A percentile compares a stretch with the other conserved stretches of the same genome.
Conservation (phyloP, 2,797 vertebrate species). For the Labroides dimidiatus region DNA sequence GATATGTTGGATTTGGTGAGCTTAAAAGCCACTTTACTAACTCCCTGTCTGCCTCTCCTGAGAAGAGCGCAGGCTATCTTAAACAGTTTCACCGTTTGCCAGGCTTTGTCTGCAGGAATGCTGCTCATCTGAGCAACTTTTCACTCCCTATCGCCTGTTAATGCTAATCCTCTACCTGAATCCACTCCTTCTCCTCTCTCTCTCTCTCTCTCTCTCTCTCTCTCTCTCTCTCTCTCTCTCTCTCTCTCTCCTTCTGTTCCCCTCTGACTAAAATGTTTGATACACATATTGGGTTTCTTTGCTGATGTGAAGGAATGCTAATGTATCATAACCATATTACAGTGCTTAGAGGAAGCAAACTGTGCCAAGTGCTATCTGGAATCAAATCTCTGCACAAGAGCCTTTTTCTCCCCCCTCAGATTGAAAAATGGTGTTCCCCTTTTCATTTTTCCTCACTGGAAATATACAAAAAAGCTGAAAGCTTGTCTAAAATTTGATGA, state of each 20-base stretch:
- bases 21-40: constrained; percentile 79
- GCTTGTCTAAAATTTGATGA: constrained; percentile 48
- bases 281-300: constrained; percentile 79
- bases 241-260: constrained; percentile 29
- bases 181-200: constrained; percentile 46
- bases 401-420: constrained; percentile 42
- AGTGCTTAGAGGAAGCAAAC: constrained; percentile 64
- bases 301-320: constrained; percentile 75
- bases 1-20: constrained; percentile 80
- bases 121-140: constrained; percentile 42
- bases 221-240: too few relatives aligned
- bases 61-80: constrained; percentile 53
- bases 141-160: constrained; percentile 45
- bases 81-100: constrained; percentile 54
- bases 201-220: too few relatives aligned
- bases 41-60: constrained; percentile 63
- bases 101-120: constrained; percentile 61
- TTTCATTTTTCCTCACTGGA: constrained; percentile 58
- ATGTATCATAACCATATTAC: constrained; percentile 80
- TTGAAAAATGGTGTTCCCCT: constrained; percentile 41
- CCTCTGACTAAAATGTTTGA: constrained; percentile 55
- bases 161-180: constrained; percentile 67
- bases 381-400: constrained; percentile 68
- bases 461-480: constrained; percentile 51
- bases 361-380: constrained; percentile 74